Evolutionary conservation across 2,113 vertebrate genomes (phyloP).

Genomic region (Pseudorectes ferrugineus): DNA sequence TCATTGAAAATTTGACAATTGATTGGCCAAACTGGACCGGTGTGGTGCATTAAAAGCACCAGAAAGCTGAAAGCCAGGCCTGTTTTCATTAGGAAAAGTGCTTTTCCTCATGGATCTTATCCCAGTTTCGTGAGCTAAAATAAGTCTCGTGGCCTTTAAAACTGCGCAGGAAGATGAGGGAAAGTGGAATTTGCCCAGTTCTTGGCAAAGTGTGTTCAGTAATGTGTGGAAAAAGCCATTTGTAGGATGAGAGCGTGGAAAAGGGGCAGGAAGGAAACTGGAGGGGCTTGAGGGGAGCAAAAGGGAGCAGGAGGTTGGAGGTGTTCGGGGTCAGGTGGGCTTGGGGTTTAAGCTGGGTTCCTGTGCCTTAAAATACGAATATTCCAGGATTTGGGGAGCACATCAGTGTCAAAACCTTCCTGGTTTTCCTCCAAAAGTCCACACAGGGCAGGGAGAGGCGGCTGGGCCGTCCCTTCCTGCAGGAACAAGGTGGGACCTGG

Average conservation of each 20-base stretch:
- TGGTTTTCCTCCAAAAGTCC: rapidly evolving
- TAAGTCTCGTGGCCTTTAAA: neutral
- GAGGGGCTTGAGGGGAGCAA: neutral
- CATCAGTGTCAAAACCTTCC: rapidly evolving
- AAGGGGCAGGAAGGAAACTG: neutral
- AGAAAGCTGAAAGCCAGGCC: neutral
- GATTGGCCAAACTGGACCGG: neutral
- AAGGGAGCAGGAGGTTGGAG: neutral
- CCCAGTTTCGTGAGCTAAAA: neutral
- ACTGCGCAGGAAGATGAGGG: neutral
- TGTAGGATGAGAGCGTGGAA: neutral
- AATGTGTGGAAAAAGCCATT: neutral
- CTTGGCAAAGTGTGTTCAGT: neutral
- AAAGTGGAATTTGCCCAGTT: neutral
- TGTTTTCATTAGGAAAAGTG: neutral
- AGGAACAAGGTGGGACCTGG: neutral
- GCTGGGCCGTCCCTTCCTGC: neutral
- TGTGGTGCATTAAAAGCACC: neutral
- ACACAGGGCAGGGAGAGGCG: neutral
- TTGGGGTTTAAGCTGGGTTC: neutral
- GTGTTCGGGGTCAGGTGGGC: neutral
- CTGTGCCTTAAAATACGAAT: neutral
- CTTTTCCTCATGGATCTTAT: neutral
- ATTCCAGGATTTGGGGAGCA: neutral
- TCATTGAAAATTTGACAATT: neutral